Percentiles rank a stretch among this genome's conserved stretches.
Evolutionary conservation across 2,888 invertebrate genomes (phyloP).

Genomic region (Sericinus montela): DNA sequence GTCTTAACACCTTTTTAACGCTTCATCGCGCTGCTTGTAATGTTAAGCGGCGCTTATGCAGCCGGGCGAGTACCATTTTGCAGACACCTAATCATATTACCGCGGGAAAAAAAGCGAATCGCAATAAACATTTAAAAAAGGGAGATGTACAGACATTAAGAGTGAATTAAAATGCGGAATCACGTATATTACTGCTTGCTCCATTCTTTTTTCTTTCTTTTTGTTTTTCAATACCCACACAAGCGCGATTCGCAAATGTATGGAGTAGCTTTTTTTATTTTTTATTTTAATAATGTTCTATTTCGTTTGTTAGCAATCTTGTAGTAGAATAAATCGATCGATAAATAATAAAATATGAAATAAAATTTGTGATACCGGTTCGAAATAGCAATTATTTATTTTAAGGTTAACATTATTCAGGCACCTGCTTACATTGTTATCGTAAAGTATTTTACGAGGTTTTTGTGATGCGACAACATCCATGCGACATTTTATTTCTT

Average conservation of each 20-base stretch:
- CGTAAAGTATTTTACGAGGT: not conserved
- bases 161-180: conserved; percentile 73
- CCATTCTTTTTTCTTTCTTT: conserved; percentile 49
- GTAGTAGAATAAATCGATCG: not conserved
- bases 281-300: conserved; percentile 19
- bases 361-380: not conserved
- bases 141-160: conserved; percentile 58
- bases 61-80: conserved; percentile 31
- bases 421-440: not conserved
- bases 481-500: not conserved
- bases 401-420: not conserved
- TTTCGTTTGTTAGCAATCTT: conserved; percentile 6
- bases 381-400: not conserved
- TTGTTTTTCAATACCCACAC: conserved; percentile 59
- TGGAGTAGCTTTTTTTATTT: conserved; percentile 39
- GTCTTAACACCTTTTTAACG: not conserved
- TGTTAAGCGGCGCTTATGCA: conserved; percentile 44
- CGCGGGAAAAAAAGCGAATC: conserved; percentile 35
- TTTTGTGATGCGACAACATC: not conserved
- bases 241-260: conserved; percentile 42
- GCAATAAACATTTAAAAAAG: conserved; percentile 64
- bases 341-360: not conserved
- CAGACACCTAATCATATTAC: conserved; percentile 41
- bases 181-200: conserved; percentile 67
- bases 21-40: conserved; percentile 21